Conservation (phyloP, 1,140 invertebrate genomes). For the Sitodiplosis mosellana region DNA sequence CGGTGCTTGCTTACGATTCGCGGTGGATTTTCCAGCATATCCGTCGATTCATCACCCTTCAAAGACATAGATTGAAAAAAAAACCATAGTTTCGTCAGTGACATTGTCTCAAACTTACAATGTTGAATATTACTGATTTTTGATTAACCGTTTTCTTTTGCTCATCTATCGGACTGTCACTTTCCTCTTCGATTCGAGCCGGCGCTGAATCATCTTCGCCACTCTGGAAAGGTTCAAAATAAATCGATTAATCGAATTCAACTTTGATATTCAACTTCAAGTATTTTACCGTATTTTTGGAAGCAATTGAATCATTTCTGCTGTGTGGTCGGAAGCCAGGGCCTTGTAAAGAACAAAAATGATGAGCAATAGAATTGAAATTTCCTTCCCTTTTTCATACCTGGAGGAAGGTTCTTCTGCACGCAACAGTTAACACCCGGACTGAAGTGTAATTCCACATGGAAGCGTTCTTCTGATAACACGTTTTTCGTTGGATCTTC, state of each 20-base stretch:
- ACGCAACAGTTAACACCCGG: constrained; percentile 92
- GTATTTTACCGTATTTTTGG: constrained; percentile 26
- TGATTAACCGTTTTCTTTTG: no score
- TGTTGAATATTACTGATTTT: not conserved
- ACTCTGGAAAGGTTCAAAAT: constrained; percentile 4
- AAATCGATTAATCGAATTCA: not conserved
- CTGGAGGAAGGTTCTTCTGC: constrained; percentile 79
- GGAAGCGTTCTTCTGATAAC: constrained; percentile 76
- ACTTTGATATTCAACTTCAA: not conserved
- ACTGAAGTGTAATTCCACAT: constrained; percentile 95
- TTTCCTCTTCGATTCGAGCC: constrained; percentile 48
- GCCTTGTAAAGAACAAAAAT: no score
- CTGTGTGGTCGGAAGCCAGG: constrained; percentile 86
- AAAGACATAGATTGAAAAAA: not conserved
- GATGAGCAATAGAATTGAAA: no score
- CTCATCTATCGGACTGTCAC: constrained; percentile 16
- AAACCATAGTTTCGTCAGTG: not conserved
- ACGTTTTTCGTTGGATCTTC: constrained; percentile 95
- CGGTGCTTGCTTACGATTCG: not conserved
- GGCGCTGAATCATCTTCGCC: constrained; percentile 26
- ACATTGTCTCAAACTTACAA: not conserved
- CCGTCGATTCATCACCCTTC: not conserved
- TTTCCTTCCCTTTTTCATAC: no score
- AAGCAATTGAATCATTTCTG: constrained; percentile 51
- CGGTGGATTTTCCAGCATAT: not conserved